Evolutionary conservation across 1,140 invertebrate species (phyloP).

Genomic region (Ephestia elutella): DNA sequence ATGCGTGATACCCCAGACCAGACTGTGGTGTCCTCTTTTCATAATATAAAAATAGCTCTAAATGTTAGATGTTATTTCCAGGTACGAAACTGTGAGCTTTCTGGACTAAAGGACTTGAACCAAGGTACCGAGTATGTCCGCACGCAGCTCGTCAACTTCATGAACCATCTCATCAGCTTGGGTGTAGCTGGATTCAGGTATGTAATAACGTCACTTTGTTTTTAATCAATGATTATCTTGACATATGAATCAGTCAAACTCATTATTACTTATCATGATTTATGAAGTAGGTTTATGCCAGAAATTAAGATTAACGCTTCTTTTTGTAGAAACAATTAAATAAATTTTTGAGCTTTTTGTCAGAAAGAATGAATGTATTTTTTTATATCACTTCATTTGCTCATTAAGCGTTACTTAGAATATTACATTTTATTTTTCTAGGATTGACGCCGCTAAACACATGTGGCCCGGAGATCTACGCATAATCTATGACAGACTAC

Average conservation of each 20-base stretch:
- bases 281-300: no score
- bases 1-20: no score
- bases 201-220: not conserved
- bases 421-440: constrained; percentile 22
- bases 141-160: constrained; percentile 78
- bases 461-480: constrained; percentile 85
- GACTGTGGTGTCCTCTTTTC: no score
- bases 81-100: constrained; percentile 83
- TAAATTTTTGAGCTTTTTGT: no score
- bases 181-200: constrained; percentile 89
- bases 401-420: not conserved
- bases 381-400: no score
- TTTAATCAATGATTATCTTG: no score
- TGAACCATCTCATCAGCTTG: constrained; percentile 82
- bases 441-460: constrained; percentile 85
- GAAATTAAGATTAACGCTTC: no score
- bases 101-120: constrained; percentile 84
- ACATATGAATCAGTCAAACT: no score
- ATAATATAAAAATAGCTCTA: no score
- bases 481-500: constrained; percentile 76
- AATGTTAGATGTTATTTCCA: constrained; percentile 29
- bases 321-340: no score
- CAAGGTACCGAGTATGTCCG: constrained; percentile 79
- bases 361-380: no score
- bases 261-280: no score